Evolutionary conservation across 2,888 invertebrate genomes (phyloP), one percentile per base, ranked within the genome.

Genomic region (Scrobipalpa atriplicella): DNA sequence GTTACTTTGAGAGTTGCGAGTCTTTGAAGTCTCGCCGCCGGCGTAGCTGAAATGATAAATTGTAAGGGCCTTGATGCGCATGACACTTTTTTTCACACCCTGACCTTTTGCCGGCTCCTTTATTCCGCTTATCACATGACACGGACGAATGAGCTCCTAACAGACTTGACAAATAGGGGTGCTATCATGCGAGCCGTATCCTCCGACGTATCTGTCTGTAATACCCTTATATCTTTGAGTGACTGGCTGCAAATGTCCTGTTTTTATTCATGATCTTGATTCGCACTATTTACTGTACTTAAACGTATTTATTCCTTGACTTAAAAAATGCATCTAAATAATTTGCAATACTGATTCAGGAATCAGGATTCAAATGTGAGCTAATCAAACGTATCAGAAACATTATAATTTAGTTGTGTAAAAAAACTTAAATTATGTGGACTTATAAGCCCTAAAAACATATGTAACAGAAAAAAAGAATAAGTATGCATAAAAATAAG

Each of bases 41-140:
- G 78, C 83, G 72, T 69, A 75, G 78, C 83, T 72, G 70, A 75
- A 80, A 85, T 87, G 87, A 89, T 88, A 87, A 88, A 88, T 87
- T 84, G 80, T 83, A 78, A 72, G 75, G 73, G 77, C 79, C 79
- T 83, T 83, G 84, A 84, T 87, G 85, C 81, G 78, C 72, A 79
- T 84, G 86, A 85, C 87, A 84, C 79, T 83, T 84, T 85, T 81
- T 82, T 80, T 78, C 69, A 70, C 68, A 75, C 73, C 74, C 71
- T 81, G 81, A 83, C 83, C 82, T 84, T 84, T 84, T 75, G 74
- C 79, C 68, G 74, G 77, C 67, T 80, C 80, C 77, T 85, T 86
- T 85, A 87, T 86, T 83, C 80, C 77, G 77, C 81, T 86, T 86
- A 86, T 85, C 86, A 73, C 69, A 71, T 81, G 82, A 80, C 81